A percentile compares a stretch with the other conserved stretches of the same genome.
phyloP scores from a whole-genome alignment of 2,113 vertebrate species.

The Dicentrarchus labrax region DNA sequence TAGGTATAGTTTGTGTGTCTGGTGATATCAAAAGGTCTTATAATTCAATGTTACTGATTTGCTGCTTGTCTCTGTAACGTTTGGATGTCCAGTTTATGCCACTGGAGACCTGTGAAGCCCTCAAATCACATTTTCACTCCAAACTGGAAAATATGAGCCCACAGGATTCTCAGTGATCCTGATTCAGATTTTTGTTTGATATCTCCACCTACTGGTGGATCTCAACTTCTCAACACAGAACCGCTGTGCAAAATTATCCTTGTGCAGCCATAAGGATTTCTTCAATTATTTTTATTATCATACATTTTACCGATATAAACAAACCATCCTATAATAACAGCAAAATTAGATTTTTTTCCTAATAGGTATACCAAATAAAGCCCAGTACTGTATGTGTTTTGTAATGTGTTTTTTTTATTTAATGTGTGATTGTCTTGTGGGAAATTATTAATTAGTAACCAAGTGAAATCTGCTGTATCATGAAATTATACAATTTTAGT shows the following conservation, averaged over 20 bases:
- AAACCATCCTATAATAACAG: not conserved
- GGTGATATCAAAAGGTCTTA: not conserved
- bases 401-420: not conserved
- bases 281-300: not conserved
- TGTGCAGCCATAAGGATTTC: not conserved
- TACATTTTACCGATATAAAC: not conserved
- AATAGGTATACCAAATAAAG: not conserved
- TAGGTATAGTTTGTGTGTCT: not conserved
- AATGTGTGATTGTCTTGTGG: conserved; percentile 17
- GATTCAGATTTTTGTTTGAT: not conserved
- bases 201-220: not conserved
- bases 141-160: not conserved
- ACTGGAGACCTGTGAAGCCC: not conserved
- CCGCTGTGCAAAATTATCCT: not conserved
- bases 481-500: not conserved
- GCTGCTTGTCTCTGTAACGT: not conserved
- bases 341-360: not conserved
- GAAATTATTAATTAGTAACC: conserved; percentile 16
- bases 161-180: not conserved
- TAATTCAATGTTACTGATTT: not conserved
- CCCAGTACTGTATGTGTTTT: not conserved
- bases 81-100: not conserved
- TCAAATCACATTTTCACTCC: not conserved
- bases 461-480: not conserved
- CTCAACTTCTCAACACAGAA: not conserved